Evolutionary conservation across 2,797 vertebrate genomes (phyloP).

Genomic region (Melanogrammus aeglefinus): DNA sequence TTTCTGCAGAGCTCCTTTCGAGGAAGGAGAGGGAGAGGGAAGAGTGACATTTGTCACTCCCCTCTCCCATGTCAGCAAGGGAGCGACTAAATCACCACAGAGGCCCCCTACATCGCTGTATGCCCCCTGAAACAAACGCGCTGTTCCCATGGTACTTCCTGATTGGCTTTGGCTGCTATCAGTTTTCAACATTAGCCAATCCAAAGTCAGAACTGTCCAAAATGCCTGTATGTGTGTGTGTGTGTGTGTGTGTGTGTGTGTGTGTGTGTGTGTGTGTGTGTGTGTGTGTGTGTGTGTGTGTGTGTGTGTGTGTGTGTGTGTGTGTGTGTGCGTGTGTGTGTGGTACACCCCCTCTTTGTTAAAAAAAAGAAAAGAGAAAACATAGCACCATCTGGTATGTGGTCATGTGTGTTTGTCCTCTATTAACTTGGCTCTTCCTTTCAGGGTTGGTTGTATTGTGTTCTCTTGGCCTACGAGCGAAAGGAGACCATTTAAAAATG

Average conservation of each 20-base stretch:
- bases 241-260: slow-evolving; percentile 6
- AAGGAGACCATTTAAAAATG: slow-evolving; percentile 68
- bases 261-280: slow-evolving; percentile 19
- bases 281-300: too few species aligned
- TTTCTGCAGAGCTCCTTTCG: slow-evolving; percentile 60
- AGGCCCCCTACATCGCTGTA: not conserved
- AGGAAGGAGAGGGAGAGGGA: slow-evolving; percentile 42
- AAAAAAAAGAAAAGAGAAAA: slow-evolving; percentile 9
- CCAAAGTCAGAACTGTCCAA: not conserved
- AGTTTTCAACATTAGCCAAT: slow-evolving; percentile 1
- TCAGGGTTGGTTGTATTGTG: slow-evolving; percentile 65
- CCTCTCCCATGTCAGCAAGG: slow-evolving; percentile 4
- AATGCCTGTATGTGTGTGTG: slow-evolving; percentile 6
- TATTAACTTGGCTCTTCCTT: slow-evolving; percentile 65
- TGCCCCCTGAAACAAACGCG: not conserved
- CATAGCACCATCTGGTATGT: slow-evolving; percentile 67
- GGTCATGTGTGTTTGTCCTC: slow-evolving; percentile 65
- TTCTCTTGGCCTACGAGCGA: slow-evolving; percentile 62
- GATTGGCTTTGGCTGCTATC: not conserved
- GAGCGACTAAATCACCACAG: not conserved
- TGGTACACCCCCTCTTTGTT: not conserved
- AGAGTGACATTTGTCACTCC: slow-evolving; percentile 52
- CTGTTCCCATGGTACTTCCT: not conserved
- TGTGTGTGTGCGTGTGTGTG: not conserved
- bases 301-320: too few species aligned